Base-by-base conservation (phyloP, 2,888 invertebrate genomes). In the Anodontia alba region DNA sequence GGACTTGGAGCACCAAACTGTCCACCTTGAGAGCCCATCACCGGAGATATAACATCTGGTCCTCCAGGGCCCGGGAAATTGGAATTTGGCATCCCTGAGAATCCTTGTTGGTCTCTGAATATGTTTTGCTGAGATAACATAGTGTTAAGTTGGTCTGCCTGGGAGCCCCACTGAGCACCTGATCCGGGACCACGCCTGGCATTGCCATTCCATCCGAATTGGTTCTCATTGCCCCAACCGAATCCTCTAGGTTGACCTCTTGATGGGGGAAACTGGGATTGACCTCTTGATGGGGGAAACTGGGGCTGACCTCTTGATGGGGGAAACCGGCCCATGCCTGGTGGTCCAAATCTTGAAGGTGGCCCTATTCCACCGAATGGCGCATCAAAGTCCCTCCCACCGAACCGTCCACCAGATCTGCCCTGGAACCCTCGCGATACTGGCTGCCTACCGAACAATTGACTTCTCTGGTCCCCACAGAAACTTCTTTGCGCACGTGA, bases 401-500 rank as follows among this genome's bases (percentile, higher is more conserved):
- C 38, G 38, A 54, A 54, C 20, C 36, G 17, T 17, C n/a, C 26
- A 20, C 66, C 62, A 12, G 29, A 42, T 8, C 73, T 42, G 1
- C 62, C 31, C 15, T 31, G 36, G 7, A 38, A 31, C 15, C 62
- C 76, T 42, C 43, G 31, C 31, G 57, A 31, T 10, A 33, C 46
- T n/a, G n/a, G 29, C 1, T 66, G 68, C 31, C 70, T 62, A 17
- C 66, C 38, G 5, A 74, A 74, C 26, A 57, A 57, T 23, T 26
- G 54, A 2, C 12, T 31, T 17, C 31, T 72, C 12, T n/a, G 33
- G 33, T 51, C 23, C 3, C 76, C 67, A 69, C 83, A 83, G 38
- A 83, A 29, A 33, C 74, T 42, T 68, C 77, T 72, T 38, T 83
- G 83, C 15, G 80, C 83, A 31, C 62, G 74, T 23, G 83, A 83